Base-by-base conservation (phyloP, 2,888 invertebrate species). In the Parasteatoda lunata region DNA sequence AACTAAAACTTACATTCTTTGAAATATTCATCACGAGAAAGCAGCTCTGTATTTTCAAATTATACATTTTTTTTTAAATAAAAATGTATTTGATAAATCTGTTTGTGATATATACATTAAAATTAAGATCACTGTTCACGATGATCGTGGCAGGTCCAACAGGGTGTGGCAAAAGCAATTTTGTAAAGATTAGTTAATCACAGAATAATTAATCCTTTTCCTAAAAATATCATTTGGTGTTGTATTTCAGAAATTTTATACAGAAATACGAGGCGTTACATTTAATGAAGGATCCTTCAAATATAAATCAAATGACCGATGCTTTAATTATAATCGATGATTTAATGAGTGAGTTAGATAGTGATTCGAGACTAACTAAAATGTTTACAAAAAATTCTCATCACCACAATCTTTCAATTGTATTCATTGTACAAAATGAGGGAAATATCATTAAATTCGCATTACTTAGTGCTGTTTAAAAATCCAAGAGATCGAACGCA, bases 401-500 rank as follows among this genome's bases (percentile, higher is more conserved):
- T 45, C 79, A 85, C 49, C 11, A 15, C 7, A 79, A 85, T 45
- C 45, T 85, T 0, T 69, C 45, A 65, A 64, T 85, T 9, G 75
- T 85, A 66, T 75, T 85, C 66, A 69, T 79, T 13, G 69, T 70
- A n/a, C 84, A 84, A 65, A 84, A 71, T 71, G 45, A n/a, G 77
- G 45, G 78, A 84, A n/a, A 81, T 71, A n/a, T 65, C 76, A 15
- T 15, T 77, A 11, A 87, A 82, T 68, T 47, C 66, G 11, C 82
- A 77, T 45, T 73, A 82, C 48, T 45, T 84, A 13, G 11, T 84
- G 3, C 7, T 79, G 13, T 78, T 69, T 52, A 78, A 79, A 59
- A 78, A 78, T 69, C 77, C 71, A 8, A 13, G 82, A 30, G 77
- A 87, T 77, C 49, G 47, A 51, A 54, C 52, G 3, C 77, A 77